Base-by-base conservation (phyloP, 2,113 vertebrate genomes). In the Anser brachyrhynchus region DNA sequence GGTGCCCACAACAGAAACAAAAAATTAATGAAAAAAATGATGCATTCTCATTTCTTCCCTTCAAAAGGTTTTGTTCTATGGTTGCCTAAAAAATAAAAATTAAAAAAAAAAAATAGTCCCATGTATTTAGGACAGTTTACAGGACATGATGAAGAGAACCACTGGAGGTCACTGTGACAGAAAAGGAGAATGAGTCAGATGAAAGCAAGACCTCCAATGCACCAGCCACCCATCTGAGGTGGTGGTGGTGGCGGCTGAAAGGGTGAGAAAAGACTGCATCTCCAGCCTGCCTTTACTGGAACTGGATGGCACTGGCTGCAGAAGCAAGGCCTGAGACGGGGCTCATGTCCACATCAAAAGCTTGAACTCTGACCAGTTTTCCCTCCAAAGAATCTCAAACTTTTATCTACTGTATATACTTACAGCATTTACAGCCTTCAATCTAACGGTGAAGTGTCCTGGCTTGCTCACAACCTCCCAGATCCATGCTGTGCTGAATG, bases 141-240 rank as follows among this genome's bases (percentile, higher is more conserved):
- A 37, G 69, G 82, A 85, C 78, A 59, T 93, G 94, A 82, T 71
- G 86, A 86, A 83, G 80, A 21, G 61, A 80, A 71, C 97, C 95
- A 90, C 82, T n/a, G 93, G 96, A 87, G 94, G 96, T 96, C 83
- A 65, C 96, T 95, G 91, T 97, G 88, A 79, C 90, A 96, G 92
- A 95, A 92, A 96, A 69, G 67, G 91, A 92, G 71, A 93, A 61
- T 11, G n/a, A 84, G 71, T 54, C 55, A 44, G 64, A 84, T 33
- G 31, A 65, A 54, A 86, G 67, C 79, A 69, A 43, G 59, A 95
- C 78, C 64, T 90, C 89, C 74, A 96, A 4, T 46, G 41, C 79
- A 59, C 44, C 37, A 84, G 72, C 29, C 67, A 80, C 52, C 41
- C 25, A 16, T 86, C 33, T 72, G 43, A 89, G 54, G 65, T 84